Evolutionary conservation across 1,140 invertebrate genomes (phyloP).

Genomic region (Triops longicaudatus): DNA sequence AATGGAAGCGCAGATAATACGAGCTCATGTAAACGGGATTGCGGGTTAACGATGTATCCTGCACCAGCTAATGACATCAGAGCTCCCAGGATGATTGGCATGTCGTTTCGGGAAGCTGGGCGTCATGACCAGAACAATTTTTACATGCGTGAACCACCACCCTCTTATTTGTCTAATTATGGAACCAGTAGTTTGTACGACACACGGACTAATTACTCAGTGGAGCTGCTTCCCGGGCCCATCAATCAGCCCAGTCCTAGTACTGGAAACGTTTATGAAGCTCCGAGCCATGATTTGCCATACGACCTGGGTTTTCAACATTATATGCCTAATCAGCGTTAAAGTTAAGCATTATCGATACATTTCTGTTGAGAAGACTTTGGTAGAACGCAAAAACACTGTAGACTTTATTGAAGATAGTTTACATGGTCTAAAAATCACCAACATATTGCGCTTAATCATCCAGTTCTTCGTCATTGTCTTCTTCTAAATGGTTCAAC

Average conservation of each 20-base stretch:
- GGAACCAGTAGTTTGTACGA: conserved; percentile 2
- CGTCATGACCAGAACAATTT: neutral
- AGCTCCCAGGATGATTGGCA: neutral
- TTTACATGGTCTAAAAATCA: neutral
- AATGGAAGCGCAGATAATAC: neutral
- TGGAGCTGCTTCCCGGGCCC: neutral
- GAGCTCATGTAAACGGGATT: neutral
- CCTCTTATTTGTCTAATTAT: conserved; percentile 3
- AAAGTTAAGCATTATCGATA: neutral
- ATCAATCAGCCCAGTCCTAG: neutral
- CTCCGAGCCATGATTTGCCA: neutral
- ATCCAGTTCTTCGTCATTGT: neutral
- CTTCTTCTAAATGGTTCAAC: neutral
- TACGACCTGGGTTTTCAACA: neutral
- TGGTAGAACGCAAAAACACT: neutral
- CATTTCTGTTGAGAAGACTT: neutral
- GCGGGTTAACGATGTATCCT: neutral
- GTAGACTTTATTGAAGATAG: neutral
- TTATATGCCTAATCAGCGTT: neutral
- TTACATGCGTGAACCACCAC: conserved; percentile 4
- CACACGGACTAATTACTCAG: neutral
- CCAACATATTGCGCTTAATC: neutral
- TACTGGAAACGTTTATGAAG: neutral
- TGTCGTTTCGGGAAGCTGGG: neutral
- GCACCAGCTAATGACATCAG: conserved; percentile 5